Evolutionary conservation across 1,140 invertebrate genomes (phyloP).

Genomic region (Drosophila subobscura): DNA sequence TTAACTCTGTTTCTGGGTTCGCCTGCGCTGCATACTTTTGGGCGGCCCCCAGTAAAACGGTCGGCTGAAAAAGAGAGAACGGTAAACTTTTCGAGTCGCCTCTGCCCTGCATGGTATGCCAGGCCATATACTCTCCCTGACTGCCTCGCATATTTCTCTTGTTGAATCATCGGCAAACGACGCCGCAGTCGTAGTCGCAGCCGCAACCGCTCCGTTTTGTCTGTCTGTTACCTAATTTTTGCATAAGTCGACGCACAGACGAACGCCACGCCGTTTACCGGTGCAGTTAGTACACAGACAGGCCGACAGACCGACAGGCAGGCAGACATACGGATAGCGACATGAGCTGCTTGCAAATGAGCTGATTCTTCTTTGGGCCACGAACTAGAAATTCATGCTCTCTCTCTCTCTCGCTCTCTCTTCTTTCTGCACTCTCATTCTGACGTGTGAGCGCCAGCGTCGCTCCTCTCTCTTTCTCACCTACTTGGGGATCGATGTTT

Average conservation of each 20-base stretch:
- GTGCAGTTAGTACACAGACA: constrained; percentile 17
- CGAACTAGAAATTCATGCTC: constrained; percentile 57
- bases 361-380: constrained; percentile 14
- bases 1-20: no score
- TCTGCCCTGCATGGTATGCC: constrained; percentile 7
- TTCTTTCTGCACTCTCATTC: neutral
- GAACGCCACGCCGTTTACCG: constrained; percentile 16
- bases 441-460: no score
- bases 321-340: neutral
- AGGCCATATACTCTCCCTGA: constrained; percentile 1
- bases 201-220: neutral
- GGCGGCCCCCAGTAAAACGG: constrained; percentile 36
- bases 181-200: neutral
- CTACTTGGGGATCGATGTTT: constrained; percentile 55
- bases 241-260: constrained; percentile 33
- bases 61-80: neutral
- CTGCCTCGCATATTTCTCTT: constrained; percentile 4
- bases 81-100: constrained; percentile 8
- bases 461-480: constrained; percentile 18
- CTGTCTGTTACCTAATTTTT: constrained; percentile 54
- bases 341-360: constrained; percentile 29
- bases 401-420: constrained; percentile 16
- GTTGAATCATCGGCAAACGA: constrained; percentile 30
- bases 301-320: constrained; percentile 1
- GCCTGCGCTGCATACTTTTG: constrained; percentile 58